A percentile compares a stretch with the other conserved stretches of the same genome.
Evolutionary conservation across 2,797 vertebrate genomes (phyloP).

Genomic region (Rhabdomys pumilio): DNA sequence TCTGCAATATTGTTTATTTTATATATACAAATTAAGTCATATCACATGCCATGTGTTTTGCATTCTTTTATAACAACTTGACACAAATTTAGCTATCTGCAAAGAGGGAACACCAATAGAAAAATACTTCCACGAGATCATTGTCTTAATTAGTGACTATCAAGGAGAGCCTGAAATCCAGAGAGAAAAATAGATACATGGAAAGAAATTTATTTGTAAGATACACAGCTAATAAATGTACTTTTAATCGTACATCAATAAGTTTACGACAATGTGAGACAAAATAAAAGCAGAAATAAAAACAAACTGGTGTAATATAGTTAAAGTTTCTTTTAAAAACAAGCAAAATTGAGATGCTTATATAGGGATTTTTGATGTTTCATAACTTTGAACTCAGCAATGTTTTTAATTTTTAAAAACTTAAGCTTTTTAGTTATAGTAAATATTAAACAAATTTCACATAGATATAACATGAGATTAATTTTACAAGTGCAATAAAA

Average conservation of each 20-base stretch:
- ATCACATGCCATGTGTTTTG: background rate
- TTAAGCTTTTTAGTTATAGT: background rate
- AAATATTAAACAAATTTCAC: background rate
- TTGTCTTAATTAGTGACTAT: background rate
- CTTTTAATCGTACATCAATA: background rate
- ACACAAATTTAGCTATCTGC: background rate
- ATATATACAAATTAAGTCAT: background rate
- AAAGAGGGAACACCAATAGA: background rate
- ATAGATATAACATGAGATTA: background rate
- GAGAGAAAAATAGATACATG: background rate
- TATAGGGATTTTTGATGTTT: constrained; percentile 20
- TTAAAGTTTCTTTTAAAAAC: background rate
- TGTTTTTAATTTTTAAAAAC: background rate
- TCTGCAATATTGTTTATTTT: background rate
- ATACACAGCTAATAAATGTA: background rate
- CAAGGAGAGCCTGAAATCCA: background rate
- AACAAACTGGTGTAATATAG: background rate
- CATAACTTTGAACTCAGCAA: constrained; percentile 7
- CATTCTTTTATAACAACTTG: background rate
- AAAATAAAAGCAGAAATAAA: background rate
- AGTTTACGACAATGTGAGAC: background rate
- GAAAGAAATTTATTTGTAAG: background rate
- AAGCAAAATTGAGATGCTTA: background rate
- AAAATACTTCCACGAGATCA: background rate
- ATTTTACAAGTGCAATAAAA: background rate